Conservation (phyloP, 2,113 vertebrate species). For the Actenoides lindsayi region DNA sequence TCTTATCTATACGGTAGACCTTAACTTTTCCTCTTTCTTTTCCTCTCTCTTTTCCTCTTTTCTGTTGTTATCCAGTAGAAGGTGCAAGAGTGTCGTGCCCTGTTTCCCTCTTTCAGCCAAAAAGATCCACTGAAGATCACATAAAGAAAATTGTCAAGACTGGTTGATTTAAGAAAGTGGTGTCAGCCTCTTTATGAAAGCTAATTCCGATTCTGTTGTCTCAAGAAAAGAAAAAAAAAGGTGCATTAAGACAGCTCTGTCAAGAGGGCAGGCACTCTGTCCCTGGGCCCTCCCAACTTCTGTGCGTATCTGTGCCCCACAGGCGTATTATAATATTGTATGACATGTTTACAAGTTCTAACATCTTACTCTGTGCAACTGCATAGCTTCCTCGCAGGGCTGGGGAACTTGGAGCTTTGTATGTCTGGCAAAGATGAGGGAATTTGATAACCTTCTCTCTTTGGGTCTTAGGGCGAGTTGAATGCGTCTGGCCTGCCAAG, state of each 20-base stretch:
- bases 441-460: conserved; percentile 84
- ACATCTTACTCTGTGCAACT: conserved; percentile 64
- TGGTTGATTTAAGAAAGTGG: neutral
- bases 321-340: conserved; percentile 58
- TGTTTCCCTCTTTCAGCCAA: neutral
- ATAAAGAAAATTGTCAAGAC: neutral
- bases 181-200: conserved; percentile 12
- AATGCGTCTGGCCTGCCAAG: conserved; percentile 86
- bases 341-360: conserved; percentile 76
- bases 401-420: conserved; percentile 45
- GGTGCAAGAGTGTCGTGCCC: conserved; percentile 55
- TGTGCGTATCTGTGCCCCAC: conserved; percentile 11
- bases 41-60: neutral
- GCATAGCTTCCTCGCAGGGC: conserved; percentile 52
- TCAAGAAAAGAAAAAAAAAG: neutral
- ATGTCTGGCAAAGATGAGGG: conserved; percentile 78
- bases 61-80: conserved; percentile 63
- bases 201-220: neutral
- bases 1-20: fast-evolving
- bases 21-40: neutral
- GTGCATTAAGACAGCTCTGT: neutral
- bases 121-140: conserved; percentile 10
- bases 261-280: neutral
- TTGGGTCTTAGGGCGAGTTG: conserved; percentile 82
- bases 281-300: neutral